Evolutionary conservation across 2,797 vertebrate species (phyloP).

Genomic region (Carapus acus): DNA sequence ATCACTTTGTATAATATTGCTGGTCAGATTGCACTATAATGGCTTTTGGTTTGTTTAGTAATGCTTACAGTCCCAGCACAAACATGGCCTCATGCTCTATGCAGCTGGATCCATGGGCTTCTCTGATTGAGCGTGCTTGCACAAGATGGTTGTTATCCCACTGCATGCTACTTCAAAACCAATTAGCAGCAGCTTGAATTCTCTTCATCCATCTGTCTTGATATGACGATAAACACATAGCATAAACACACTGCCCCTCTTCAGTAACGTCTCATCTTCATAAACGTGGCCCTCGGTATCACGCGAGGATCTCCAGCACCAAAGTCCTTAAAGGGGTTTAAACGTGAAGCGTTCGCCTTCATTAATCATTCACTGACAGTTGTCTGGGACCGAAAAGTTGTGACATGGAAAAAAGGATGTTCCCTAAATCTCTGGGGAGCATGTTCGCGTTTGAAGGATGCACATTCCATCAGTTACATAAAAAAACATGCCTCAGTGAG

Average conservation of each 20-base stretch:
- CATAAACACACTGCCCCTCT: slow-evolving; percentile 54
- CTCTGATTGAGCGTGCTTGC: slow-evolving; percentile 45
- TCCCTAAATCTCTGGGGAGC: slow-evolving; percentile 59
- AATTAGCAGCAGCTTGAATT: slow-evolving; percentile 58
- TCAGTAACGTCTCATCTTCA: slow-evolving; percentile 35
- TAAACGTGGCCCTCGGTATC: slow-evolving; percentile 42
- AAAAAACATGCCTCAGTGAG: slow-evolving; percentile 59
- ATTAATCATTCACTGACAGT: slow-evolving; percentile 56
- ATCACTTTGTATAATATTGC: slow-evolving; percentile 24
- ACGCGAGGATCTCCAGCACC: slow-evolving; percentile 33
- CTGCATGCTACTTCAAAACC: slow-evolving; percentile 62
- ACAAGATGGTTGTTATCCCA: slow-evolving; percentile 52
- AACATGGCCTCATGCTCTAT: slow-evolving; percentile 49
- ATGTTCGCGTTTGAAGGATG: slow-evolving; percentile 61
- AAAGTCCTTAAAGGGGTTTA: slow-evolving; percentile 61
- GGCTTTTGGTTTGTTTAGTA: slow-evolving; percentile 65
- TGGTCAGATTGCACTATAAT: slow-evolving; percentile 55
- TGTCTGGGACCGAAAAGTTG: slow-evolving; percentile 56
- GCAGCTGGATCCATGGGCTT: slow-evolving; percentile 46
- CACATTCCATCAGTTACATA: slow-evolving; percentile 63
- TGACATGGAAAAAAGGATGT: slow-evolving; percentile 60
- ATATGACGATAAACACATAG: slow-evolving; percentile 59
- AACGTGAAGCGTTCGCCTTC: slow-evolving; percentile 45
- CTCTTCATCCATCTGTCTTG: slow-evolving; percentile 54
- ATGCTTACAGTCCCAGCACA: slow-evolving; percentile 63